Evolutionary conservation across 2,888 invertebrate genomes (phyloP).

Genomic region (Petrophora chlorosata): DNA sequence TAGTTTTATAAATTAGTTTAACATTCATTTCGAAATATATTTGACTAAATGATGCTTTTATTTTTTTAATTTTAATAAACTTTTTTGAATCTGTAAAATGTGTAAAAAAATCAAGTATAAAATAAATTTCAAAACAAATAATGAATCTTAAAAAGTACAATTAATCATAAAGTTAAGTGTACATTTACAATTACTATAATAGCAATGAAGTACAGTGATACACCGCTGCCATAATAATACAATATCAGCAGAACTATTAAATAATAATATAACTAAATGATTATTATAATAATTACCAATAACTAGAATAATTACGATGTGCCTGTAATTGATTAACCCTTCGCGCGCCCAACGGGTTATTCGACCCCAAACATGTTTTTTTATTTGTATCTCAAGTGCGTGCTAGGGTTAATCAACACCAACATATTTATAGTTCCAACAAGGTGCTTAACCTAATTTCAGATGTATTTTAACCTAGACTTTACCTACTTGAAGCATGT

Average conservation of each 20-base stretch:
- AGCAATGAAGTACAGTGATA: slow-evolving; percentile 22
- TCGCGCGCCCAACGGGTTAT: no score
- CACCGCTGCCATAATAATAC: slow-evolving; percentile 44
- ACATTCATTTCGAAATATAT: slow-evolving; percentile 6
- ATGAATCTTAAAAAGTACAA: no score
- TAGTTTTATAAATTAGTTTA: slow-evolving; percentile 50
- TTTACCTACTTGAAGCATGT: no score
- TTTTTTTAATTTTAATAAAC: no score
- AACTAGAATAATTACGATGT: slow-evolving; percentile 54
- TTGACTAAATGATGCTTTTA: slow-evolving; percentile 1
- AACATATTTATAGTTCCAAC: slow-evolving; percentile 46
- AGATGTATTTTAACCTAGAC: no score
- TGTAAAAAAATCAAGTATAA: no score
- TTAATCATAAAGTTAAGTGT: slow-evolving; percentile 8
- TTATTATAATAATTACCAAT: slow-evolving; percentile 39
- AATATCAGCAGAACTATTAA: slow-evolving; percentile 16
- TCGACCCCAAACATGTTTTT: no score
- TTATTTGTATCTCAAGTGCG: no score
- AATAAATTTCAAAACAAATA: no score
- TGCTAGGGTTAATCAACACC: no score
- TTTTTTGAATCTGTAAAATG: no score
- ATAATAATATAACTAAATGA: slow-evolving; percentile 17
- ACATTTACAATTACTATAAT: slow-evolving; percentile 6
- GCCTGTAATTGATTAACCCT: slow-evolving; percentile 60
- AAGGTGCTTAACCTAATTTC: slow-evolving; percentile 67